Conservation (phyloP, 2,888 invertebrate species). For the Agapostemon virescens region DNA sequence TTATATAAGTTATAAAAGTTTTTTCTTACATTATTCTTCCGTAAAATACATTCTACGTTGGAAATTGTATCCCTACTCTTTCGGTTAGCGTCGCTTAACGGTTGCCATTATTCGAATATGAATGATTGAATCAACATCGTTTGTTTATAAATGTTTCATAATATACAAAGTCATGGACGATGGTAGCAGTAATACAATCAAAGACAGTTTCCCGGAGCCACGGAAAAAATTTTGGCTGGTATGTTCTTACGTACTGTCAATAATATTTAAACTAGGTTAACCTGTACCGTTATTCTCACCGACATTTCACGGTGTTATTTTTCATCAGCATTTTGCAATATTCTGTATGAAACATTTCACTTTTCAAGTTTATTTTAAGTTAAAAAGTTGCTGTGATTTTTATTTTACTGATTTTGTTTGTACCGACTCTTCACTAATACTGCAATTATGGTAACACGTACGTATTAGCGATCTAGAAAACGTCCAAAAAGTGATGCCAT, state of each 20-base stretch:
- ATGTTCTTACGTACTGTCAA: conserved; percentile 40
- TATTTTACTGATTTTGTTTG: background rate
- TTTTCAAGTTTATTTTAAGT: background rate
- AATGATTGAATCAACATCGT: background rate
- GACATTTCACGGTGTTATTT: conserved; percentile 15
- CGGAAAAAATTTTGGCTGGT: conserved; percentile 77
- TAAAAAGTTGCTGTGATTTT: background rate
- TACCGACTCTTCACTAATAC: background rate
- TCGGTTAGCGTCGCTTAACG: conserved; percentile 6
- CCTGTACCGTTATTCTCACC: conserved; percentile 9
- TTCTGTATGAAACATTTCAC: background rate
- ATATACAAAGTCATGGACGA: conserved; percentile 54
- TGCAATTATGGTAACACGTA: background rate
- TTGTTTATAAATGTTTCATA: conserved; percentile 11
- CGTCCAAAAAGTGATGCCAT: conserved; percentile 77
- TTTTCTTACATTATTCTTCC: no score
- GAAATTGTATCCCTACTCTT: no score
- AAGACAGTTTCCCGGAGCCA: conserved; percentile 75
- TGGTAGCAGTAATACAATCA: conserved; percentile 70
- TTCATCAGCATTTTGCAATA: background rate
- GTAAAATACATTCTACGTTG: no score
- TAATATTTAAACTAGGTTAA: conserved; percentile 7
- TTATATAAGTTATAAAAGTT: no score
- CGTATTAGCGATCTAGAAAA: conserved; percentile 75
- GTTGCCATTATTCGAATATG: conserved; percentile 24